These are phyloP conservation scores for Dicerorhinus sumatrensis DNA, from an alignment of 2,113 vertebrate species.

Conservation along the genomic window DNA sequence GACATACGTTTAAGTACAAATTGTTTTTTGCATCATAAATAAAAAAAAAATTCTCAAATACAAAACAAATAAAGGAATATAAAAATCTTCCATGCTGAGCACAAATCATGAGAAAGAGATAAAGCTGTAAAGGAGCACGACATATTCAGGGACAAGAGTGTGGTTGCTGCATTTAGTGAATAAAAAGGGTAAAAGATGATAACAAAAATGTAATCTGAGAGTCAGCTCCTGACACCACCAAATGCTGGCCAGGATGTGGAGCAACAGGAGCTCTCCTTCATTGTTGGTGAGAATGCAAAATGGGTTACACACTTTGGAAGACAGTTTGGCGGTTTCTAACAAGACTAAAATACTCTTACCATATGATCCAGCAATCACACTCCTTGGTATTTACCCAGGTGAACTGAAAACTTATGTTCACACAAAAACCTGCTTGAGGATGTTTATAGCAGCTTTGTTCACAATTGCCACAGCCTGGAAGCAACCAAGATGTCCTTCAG, in stretches of 20 bases:
- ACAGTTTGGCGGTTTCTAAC: neutral
- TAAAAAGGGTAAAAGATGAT: neutral
- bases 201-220: neutral
- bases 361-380: neutral
- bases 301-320: neutral
- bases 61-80: neutral
- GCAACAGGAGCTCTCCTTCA: neutral
- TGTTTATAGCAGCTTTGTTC: neutral
- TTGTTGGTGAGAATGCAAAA: neutral
- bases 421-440: neutral
- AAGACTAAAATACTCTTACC: constrained; percentile 13
- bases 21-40: neutral
- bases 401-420: constrained; percentile 5
- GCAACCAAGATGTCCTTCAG: neutral
- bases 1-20: constrained; percentile 2
- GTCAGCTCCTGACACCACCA: neutral
- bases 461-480: neutral
- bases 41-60: neutral
- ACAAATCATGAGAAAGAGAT: neutral
- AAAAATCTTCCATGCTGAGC: neutral
- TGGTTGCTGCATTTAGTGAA: neutral
- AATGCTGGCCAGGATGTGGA: neutral
- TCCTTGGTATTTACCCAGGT: neutral
- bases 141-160: neutral
- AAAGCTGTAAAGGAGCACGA: neutral